Evolutionary conservation across 1,140 invertebrate species (phyloP), one percentile per base, ranked within the genome.

Genomic region (Chrysomallon squamiferum): DNA sequence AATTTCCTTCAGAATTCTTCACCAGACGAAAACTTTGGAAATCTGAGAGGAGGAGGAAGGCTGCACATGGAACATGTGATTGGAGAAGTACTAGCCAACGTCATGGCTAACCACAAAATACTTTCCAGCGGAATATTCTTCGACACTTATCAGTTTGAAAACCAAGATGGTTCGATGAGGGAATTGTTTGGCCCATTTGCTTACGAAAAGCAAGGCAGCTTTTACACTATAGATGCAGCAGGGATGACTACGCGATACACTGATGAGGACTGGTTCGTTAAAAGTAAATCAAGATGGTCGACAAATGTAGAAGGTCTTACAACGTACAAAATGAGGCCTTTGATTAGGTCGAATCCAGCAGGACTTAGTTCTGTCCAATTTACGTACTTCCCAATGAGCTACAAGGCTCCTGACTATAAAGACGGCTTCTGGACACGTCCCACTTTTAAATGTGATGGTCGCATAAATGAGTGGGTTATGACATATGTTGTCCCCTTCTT

Each of bases 401-500:
- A 97, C 85, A 68, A 69, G 49, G 79, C 81, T 0, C 77, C 80
- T 18, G 56, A 32, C n/a, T 71, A 77, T 47, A 59, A 71, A 20
- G 69, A 97, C 82, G 96, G 96, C 11, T 90, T 92, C 79, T 99
- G 96, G 96, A 92, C 93, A 47, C 87, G 90, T 69, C 96, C 96
- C 3, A 94, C 94, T 79, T 98, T 93, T 84, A 95, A 97, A 87
- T 98, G 96, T 87, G 88, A 93, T 74, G 95, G 95, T 33, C 92
- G 84, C 29, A 78, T 86, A 33, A 93, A 95, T 75, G 93, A 94
- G 87, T 98, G 96, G 96, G 89, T 97, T 72, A 90, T 98, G 71
- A 95, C 93, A 47, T 98, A 97, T 88, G 92, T 93, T 54, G 91
- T 91, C 64, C 96, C 96, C 56, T 98, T 98, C 89, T 98, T 99